Evolutionary conservation across 1,140 invertebrate genomes (phyloP), one percentile per base, ranked within the genome.

Genomic region (Phthorimaea operculella): DNA sequence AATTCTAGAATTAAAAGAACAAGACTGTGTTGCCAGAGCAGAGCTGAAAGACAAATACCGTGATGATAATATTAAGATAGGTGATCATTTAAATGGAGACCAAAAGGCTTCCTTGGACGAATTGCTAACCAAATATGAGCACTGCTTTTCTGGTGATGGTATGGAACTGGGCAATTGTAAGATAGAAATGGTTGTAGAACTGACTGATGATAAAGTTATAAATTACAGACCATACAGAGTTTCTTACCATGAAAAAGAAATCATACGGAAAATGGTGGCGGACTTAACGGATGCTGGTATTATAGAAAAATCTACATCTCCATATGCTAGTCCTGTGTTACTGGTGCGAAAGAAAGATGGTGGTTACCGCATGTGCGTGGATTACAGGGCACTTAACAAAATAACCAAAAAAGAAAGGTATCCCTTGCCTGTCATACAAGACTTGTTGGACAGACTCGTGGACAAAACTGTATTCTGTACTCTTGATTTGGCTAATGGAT

Each of bases 371-470:
- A 52, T 85, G 45, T 64, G 68, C 47, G 53, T 82, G 0, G 79
- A 86, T 60, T 89, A 81, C 61, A 52, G 85, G 17, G 42, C 54
- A 8, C 42, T 89, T 7, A 89, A 89, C 61, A 50, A 57, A 42
- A 36, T 66, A 5, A 71, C 64, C 8, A 57, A 57, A 28, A 66
- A 62, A 14, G 60, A 69, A 16, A 59, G 58, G 47, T 74, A 63
- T 51, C 71, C 65, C 34, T 58, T 64, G 0, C 72, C 70, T 9
- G 58, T 59, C 21, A 75, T 75, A 18, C 59, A 75, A 11, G 70
- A 77, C 33, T 60, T 60, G n/a, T 18, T 76, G 1, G 63, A 71
- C 15, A 36, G 57, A n/a, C 58, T 64, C 0, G 39, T 11, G 15
- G 52, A 14, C 11, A 21, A 54, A n/a, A 21, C 36, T 4, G 15